Evolutionary conservation across 2,113 vertebrate genomes (phyloP).

Genomic region (Syngnathus typhle): DNA sequence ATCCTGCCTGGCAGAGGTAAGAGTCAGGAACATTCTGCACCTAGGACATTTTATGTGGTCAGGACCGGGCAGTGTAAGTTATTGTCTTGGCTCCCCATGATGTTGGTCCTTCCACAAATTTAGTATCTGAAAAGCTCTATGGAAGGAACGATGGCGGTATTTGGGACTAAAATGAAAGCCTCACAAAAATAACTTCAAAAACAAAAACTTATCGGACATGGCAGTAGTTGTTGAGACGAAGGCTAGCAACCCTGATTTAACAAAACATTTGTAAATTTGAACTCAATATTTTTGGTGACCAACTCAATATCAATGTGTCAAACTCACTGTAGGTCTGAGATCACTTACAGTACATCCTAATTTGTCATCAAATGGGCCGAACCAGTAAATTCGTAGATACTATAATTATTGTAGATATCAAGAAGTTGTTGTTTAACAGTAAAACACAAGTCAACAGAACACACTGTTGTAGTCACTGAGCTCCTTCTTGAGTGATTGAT

Average conservation of each 20-base stretch:
- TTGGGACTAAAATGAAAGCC: background rate
- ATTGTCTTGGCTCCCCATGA: background rate
- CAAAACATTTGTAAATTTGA: background rate
- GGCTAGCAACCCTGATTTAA: background rate
- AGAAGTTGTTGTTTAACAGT: background rate
- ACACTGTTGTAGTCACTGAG: constrained; percentile 6
- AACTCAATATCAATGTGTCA: background rate
- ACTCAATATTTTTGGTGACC: background rate
- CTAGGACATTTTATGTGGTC: background rate
- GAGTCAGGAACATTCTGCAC: constrained; percentile 2
- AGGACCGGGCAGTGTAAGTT: background rate
- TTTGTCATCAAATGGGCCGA: too few relatives aligned
- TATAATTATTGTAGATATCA: too few relatives aligned
- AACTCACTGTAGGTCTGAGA: too few relatives aligned
- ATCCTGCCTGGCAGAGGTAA: constrained; percentile 63
- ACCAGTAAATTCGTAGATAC: too few relatives aligned
- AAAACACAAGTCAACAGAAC: background rate
- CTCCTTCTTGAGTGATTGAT: constrained; percentile 28
- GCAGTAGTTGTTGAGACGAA: background rate
- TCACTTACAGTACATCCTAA: too few relatives aligned
- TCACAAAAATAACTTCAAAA: background rate
- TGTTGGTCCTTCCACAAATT: background rate
- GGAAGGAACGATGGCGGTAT: background rate
- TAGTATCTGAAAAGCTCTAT: background rate
- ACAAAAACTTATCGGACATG: too few relatives aligned